These are phyloP conservation scores for Cyprinodon brontotheroides DNA, from an alignment of 2,113 vertebrate species.

Conservation along the genomic window DNA sequence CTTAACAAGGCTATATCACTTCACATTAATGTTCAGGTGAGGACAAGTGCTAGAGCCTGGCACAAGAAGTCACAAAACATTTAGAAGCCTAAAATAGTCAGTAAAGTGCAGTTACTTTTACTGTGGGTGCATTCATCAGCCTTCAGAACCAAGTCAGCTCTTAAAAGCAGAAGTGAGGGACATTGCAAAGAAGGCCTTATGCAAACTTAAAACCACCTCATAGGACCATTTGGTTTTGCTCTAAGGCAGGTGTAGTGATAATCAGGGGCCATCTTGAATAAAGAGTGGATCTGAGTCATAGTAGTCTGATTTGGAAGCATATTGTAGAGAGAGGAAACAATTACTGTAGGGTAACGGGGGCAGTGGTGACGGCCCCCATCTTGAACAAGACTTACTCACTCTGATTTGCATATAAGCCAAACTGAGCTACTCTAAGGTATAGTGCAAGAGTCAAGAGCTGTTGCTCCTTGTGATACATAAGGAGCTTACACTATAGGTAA, in stretches of 20 bases:
- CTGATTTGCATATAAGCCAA: background rate
- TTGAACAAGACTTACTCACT: background rate
- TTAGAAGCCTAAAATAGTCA: background rate
- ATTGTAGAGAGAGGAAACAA: background rate
- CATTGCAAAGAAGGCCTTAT: background rate
- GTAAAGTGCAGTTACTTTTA: background rate
- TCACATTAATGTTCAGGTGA: background rate
- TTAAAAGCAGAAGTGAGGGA: background rate
- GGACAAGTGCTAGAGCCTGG: background rate
- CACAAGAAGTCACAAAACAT: background rate
- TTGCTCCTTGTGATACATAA: background rate
- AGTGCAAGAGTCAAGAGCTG: background rate
- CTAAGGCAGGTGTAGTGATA: background rate
- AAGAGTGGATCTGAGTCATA: background rate
- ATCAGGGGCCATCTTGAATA: background rate
- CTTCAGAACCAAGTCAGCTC: background rate
- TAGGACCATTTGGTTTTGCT: conserved; percentile 3
- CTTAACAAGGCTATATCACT: background rate
- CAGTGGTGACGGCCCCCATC: background rate
- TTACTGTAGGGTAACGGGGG: background rate
- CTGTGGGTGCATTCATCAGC: background rate
- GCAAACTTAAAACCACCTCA: background rate
- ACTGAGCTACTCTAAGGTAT: background rate
- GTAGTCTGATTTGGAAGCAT: background rate
- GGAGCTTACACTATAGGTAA: too few relatives aligned